Evolutionary conservation across 2,797 vertebrate species (phyloP).

Genomic region (Nannoperca obscura): DNA sequence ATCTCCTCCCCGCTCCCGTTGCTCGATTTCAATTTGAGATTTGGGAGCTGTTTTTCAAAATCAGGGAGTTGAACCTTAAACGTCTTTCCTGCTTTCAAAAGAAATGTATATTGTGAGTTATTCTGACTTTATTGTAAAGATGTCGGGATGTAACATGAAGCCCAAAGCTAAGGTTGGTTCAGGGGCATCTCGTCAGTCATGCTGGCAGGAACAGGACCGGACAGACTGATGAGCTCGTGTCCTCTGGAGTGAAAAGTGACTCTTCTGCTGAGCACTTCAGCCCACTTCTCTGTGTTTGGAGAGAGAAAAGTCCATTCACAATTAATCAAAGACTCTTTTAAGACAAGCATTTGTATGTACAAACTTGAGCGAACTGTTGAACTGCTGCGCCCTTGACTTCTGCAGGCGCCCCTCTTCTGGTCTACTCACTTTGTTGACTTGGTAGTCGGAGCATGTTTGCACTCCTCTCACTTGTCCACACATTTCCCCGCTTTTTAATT

Average conservation of each 20-base stretch:
- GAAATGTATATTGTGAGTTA: neutral
- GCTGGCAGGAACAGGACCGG: constrained; percentile 20
- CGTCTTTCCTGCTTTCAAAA: neutral
- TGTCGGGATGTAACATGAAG: constrained; percentile 21
- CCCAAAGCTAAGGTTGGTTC: constrained; percentile 31
- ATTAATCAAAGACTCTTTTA: constrained; percentile 62
- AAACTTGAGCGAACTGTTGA: constrained; percentile 45
- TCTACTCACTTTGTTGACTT: constrained; percentile 38
- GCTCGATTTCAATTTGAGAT: constrained; percentile 15
- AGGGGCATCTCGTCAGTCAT: constrained; percentile 26
- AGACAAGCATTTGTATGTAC: constrained; percentile 37
- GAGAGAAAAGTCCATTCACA: constrained; percentile 20
- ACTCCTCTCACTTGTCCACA: constrained; percentile 56
- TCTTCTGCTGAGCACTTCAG: constrained; percentile 26
- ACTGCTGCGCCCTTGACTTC: constrained; percentile 52
- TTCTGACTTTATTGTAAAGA: constrained; percentile 7
- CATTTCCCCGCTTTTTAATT: constrained; percentile 58
- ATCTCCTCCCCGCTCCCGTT: constrained; percentile 5
- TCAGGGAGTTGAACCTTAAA: constrained; percentile 30
- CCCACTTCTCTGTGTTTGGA: constrained; percentile 19
- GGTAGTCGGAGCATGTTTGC: constrained; percentile 58
- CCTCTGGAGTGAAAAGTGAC: constrained; percentile 32
- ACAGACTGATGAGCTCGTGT: constrained; percentile 34
- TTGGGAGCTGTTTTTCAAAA: neutral
- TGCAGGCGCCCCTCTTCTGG: constrained; percentile 16